Conservation (phyloP, 2,113 vertebrate genomes). For the Miniopterus natalensis region DNA sequence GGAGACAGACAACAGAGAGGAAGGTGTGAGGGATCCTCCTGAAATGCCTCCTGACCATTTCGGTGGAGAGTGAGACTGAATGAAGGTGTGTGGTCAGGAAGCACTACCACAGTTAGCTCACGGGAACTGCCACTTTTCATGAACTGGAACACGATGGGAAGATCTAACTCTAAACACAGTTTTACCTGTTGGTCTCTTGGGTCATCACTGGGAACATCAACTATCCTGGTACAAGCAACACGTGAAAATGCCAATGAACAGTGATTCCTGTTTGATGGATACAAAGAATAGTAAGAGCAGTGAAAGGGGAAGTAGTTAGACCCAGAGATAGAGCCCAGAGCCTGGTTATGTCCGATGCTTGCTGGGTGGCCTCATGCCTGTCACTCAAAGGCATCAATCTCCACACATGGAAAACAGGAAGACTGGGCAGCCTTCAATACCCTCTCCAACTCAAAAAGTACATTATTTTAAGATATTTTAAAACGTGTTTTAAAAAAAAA, state of each 20-base stretch:
- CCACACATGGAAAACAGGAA: neutral
- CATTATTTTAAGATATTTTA: neutral
- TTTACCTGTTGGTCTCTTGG: neutral
- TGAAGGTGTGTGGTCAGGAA: neutral
- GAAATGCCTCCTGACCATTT: neutral
- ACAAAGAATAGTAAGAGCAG: neutral
- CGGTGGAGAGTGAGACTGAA: neutral
- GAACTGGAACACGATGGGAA: neutral
- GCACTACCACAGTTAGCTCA: accelerated
- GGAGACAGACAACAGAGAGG: neutral
- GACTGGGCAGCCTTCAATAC: neutral
- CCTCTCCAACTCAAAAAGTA: neutral
- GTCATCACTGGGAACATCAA: neutral
- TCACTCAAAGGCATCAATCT: neutral
- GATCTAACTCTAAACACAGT: neutral
- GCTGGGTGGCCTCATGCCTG: accelerated
- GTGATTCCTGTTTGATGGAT: neutral
- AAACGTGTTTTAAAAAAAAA: neutral
- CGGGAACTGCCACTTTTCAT: neutral
- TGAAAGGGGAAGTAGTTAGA: neutral
- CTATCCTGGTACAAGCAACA: neutral
- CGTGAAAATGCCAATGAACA: neutral
- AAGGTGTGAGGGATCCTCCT: neutral
- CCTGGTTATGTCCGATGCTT: neutral
- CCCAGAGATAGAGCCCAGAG: neutral